phyloP scores from a whole-genome alignment of 2,888 invertebrate species.

The Mythimna impura region DNA sequence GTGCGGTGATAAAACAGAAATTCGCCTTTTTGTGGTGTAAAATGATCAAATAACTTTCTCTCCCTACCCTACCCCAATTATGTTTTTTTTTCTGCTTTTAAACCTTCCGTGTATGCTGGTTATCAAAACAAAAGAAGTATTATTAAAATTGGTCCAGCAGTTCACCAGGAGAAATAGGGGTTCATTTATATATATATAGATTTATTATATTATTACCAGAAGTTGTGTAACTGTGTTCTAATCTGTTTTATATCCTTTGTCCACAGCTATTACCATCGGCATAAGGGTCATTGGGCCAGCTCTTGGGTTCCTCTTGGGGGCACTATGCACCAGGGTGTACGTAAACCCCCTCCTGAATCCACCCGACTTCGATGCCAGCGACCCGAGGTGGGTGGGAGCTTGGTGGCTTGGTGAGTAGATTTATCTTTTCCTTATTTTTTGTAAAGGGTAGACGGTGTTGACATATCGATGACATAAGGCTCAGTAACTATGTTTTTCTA shows the following conservation, averaged over 20 bases:
- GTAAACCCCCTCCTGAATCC: slow-evolving; percentile 94
- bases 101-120: too few relatives aligned
- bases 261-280: slow-evolving; percentile 96
- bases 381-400: slow-evolving; percentile 98
- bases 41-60: too few relatives aligned
- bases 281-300: slow-evolving; percentile 97
- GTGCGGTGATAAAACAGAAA: not conserved
- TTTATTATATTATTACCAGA: not conserved
- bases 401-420: slow-evolving; percentile 97
- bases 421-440: not conserved
- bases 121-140: too few relatives aligned
- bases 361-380: slow-evolving; percentile 93
- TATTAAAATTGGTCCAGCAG: too few relatives aligned
- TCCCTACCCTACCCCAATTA: too few relatives aligned
- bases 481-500: not conserved
- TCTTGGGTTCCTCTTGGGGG: slow-evolving; percentile 96
- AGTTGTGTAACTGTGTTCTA: slow-evolving; percentile 4
- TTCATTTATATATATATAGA: too few relatives aligned
- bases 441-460: not conserved
- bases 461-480: slow-evolving; percentile 8
- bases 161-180: too few relatives aligned
- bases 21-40: not conserved
- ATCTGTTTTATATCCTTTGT: slow-evolving; percentile 63
- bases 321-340: slow-evolving; percentile 96
- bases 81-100: too few relatives aligned